These are phyloP conservation scores for Melieria omissa DNA, from an alignment of 2,888 invertebrate species.

Conservation along the genomic window DNA sequence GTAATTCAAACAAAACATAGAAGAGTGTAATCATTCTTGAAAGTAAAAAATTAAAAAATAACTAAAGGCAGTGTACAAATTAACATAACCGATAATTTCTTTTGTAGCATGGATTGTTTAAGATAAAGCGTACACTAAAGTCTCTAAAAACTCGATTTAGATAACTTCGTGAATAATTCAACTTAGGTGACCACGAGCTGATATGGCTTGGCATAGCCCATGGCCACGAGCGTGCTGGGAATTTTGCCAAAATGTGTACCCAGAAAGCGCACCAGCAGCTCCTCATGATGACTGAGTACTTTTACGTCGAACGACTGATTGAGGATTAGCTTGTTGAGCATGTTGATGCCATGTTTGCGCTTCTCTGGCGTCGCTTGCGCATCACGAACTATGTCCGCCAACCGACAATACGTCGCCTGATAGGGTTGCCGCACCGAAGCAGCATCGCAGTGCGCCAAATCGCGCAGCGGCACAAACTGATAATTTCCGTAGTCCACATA, in stretches of 20 bases:
- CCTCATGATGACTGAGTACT: conserved; percentile 49
- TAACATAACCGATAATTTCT: no score
- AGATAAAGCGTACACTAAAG: no score
- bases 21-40: no score
- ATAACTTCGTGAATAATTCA: no score
- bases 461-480: conserved; percentile 49
- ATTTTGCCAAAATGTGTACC: conserved; percentile 34
- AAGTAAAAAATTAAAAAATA: no score
- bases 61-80: no score
- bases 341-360: conserved; percentile 42
- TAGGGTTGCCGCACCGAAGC: conserved; percentile 53
- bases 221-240: conserved; percentile 29
- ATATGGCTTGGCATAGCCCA: conserved; percentile 32
- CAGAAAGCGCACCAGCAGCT: conserved; percentile 48
- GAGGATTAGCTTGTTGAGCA: conserved; percentile 46
- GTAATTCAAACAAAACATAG: no score
- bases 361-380: conserved; percentile 34
- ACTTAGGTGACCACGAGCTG: background rate
- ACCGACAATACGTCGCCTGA: conserved; percentile 55
- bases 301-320: conserved; percentile 47
- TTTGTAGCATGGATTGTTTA: no score
- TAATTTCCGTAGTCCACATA: conserved; percentile 64
- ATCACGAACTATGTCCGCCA: conserved; percentile 46
- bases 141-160: no score
- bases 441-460: conserved; percentile 53